A percentile compares a stretch with the other conserved stretches of the same genome.
Evolutionary conservation across 2,797 vertebrate genomes (phyloP).

Genomic region (Nannoperca australis): DNA sequence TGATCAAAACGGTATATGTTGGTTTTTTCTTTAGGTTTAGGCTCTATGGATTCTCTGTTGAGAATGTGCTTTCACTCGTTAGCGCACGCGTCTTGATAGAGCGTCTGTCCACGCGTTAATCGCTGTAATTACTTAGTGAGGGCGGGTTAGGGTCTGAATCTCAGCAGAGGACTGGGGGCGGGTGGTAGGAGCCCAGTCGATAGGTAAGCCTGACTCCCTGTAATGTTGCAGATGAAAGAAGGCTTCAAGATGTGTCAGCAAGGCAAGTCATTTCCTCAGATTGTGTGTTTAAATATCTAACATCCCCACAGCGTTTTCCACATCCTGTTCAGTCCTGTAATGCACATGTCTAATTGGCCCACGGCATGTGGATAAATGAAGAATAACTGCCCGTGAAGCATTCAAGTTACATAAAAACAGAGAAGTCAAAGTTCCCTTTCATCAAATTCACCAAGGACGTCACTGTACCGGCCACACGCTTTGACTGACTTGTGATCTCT

Average conservation of each 20-base stretch:
- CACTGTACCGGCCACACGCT: conserved; percentile 35
- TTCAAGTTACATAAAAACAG: neutral
- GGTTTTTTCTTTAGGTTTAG: conserved; percentile 33
- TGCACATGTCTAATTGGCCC: conserved; percentile 14
- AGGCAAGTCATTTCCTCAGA: conserved; percentile 10
- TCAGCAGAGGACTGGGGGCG: conserved; percentile 23
- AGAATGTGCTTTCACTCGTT: conserved; percentile 57
- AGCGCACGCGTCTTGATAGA: conserved; percentile 64
- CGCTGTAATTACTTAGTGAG: conserved; percentile 69
- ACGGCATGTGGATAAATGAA: conserved; percentile 4
- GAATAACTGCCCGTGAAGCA: neutral
- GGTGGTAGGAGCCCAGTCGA: conserved; percentile 36
- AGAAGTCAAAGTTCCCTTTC: conserved; percentile 49
- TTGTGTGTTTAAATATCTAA: neutral
- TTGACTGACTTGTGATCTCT: conserved; percentile 72
- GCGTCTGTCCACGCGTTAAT: conserved; percentile 70
- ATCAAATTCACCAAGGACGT: conserved; percentile 13
- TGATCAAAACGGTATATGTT: conserved; percentile 46
- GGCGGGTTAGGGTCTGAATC: conserved; percentile 50
- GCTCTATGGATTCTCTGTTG: conserved; percentile 69
- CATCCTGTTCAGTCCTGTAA: neutral
- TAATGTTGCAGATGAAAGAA: conserved; percentile 38
- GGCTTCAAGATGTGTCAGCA: conserved; percentile 18
- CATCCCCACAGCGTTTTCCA: conserved; percentile 1
- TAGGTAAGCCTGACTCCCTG: conserved; percentile 49